A percentile compares a stretch with the other conserved stretches of the same genome.
Conservation (phyloP, 1,140 invertebrate species). For the Oncopeltus fasciatus region DNA sequence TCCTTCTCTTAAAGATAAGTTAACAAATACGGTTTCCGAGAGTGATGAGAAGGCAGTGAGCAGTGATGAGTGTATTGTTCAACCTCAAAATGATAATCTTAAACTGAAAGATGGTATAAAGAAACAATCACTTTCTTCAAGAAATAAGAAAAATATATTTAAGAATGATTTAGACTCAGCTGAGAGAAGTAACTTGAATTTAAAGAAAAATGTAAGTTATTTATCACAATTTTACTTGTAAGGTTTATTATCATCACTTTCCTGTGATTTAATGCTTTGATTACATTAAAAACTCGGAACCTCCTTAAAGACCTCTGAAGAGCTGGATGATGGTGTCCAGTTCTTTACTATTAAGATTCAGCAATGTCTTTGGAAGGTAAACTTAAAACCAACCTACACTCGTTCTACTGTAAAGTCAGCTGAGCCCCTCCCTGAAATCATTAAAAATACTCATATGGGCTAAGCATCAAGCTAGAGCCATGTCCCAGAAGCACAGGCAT, state of each 20-base stretch:
- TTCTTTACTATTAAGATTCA: too few species aligned
- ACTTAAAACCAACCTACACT: too few species aligned
- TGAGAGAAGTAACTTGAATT: neutral
- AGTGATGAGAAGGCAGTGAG: neutral
- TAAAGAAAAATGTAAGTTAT: neutral
- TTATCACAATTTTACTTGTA: neutral
- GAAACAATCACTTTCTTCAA: neutral
- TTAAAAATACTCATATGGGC: too few species aligned
- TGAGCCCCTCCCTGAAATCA: too few species aligned
- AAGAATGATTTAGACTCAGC: neutral
- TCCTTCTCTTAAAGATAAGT: neutral
- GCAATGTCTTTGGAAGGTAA: too few species aligned
- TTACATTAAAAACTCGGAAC: too few species aligned
- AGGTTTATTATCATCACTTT: neutral
- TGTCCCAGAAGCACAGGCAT: too few species aligned
- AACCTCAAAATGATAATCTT: neutral
- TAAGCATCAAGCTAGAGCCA: too few species aligned
- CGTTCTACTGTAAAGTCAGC: too few species aligned
- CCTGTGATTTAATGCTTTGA: neutral
- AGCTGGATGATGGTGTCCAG: too few species aligned
- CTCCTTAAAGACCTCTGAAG: too few species aligned
- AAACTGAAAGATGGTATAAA: neutral
- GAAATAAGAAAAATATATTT: neutral
- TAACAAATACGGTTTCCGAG: neutral
- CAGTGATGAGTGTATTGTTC: neutral